Base-by-base conservation (phyloP, 2,113 vertebrate species). In the Pipra filicauda region DNA sequence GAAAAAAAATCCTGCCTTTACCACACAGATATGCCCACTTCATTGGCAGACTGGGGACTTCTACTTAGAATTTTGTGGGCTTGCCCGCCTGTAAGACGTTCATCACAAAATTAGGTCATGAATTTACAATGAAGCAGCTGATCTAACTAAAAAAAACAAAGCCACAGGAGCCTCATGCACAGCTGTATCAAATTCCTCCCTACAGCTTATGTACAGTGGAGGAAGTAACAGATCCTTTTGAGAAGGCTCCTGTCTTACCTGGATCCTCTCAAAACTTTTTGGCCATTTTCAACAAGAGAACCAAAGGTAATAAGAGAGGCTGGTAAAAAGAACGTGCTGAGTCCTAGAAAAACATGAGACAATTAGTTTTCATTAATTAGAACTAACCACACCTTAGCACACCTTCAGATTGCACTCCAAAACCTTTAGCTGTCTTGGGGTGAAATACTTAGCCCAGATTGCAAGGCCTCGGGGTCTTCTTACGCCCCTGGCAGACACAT, bases 341-440 rank as follows among this genome's bases (percentile, higher is more conserved):
- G 28, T 79, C 44, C 62, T 57, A 76, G 43, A 83, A 67, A 95
- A 91, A 92, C 16, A 55, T 11, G 15, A 86, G 27, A 30, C 72
- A 77, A 91, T 91, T 89, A 95, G 43, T 58, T 70, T 62, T 83
- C 72, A 66, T 85, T 85, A 95, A 91, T 94, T 80, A 77, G 39
- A 83, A 24, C 43, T 85, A 71, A 93, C 69, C 80, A 84, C 73
- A 85, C n/a, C 48, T 85, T 70, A 61, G 66, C 62, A 82, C 6
- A 88, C 23, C 43, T 83, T 94, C 85, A 80, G 75, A 79, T 51
- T 72, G 48, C 33, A 66, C 28, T 88, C 46, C 79, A 88, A 88
- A 88, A 86, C 43, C 51, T 86, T 46, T 51, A 67, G 59, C 69
- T 90, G 64, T 73, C 74, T 72, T 82, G 24, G 20, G 48, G 74